phyloP scores from a whole-genome alignment of 2,113 vertebrate genomes.

The Lepisosteus oculatus region DNA sequence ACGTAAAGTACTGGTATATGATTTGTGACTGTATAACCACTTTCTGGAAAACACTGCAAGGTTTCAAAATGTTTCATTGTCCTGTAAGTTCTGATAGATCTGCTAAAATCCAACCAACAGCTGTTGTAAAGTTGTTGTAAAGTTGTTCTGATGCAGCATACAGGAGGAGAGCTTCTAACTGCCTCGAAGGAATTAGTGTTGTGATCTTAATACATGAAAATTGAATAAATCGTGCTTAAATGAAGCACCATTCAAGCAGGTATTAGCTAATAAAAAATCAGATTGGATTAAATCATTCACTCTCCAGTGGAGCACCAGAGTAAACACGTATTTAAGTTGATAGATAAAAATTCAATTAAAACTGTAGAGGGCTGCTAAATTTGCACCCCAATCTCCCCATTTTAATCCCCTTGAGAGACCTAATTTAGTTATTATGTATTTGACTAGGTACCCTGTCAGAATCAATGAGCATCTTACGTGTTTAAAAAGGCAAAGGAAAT shows the following conservation, averaged over 20 bases:
- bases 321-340: neutral
- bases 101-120: no score
- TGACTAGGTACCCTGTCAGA: neutral
- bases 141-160: no score
- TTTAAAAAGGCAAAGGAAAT: neutral
- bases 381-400: neutral
- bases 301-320: neutral
- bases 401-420: neutral
- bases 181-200: neutral
- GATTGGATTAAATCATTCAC: slow-evolving; percentile 2
- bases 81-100: no score
- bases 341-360: slow-evolving; percentile 15
- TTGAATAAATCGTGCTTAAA: neutral
- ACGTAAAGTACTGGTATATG: no score
- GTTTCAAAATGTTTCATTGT: no score
- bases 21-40: no score
- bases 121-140: no score
- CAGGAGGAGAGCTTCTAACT: neutral
- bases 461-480: no score
- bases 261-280: neutral
- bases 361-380: neutral
- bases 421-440: neutral
- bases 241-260: neutral
- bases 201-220: neutral
- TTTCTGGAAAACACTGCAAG: no score